Conservation (phyloP, 2,113 vertebrate genomes). For the Calidris pygmaea region DNA sequence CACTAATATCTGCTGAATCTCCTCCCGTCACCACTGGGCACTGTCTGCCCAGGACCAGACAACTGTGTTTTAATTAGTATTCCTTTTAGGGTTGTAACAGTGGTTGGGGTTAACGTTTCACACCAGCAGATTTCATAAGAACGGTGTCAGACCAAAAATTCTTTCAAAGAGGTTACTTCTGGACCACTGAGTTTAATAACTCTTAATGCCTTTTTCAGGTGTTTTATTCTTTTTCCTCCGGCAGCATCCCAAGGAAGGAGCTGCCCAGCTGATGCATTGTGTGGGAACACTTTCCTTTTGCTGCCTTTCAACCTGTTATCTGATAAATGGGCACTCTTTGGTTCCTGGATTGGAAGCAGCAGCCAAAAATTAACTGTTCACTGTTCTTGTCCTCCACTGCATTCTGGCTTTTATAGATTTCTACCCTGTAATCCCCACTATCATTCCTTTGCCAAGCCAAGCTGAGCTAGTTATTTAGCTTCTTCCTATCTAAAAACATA, state of each 20-base stretch:
- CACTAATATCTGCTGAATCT: background rate
- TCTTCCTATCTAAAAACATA: background rate
- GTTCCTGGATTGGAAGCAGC: background rate
- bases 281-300: background rate
- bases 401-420: background rate
- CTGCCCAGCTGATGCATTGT: background rate
- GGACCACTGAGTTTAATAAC: background rate
- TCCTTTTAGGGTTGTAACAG: background rate
- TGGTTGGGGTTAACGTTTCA: background rate
- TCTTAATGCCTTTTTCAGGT: background rate
- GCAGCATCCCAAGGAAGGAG: background rate
- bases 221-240: background rate
- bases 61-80: slow-evolving; percentile 15
- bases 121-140: background rate
- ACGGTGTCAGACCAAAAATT: background rate
- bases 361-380: background rate
- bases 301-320: background rate
- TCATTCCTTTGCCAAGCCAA: background rate
- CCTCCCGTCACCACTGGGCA: background rate
- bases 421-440: background rate
- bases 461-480: background rate
- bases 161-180: background rate
- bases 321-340: background rate
- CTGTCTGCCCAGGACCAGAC: background rate
- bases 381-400: background rate